These are phyloP conservation scores for Oriolus oriolus DNA, from an alignment of 2,113 vertebrate genomes.

Conservation along the genomic window DNA sequence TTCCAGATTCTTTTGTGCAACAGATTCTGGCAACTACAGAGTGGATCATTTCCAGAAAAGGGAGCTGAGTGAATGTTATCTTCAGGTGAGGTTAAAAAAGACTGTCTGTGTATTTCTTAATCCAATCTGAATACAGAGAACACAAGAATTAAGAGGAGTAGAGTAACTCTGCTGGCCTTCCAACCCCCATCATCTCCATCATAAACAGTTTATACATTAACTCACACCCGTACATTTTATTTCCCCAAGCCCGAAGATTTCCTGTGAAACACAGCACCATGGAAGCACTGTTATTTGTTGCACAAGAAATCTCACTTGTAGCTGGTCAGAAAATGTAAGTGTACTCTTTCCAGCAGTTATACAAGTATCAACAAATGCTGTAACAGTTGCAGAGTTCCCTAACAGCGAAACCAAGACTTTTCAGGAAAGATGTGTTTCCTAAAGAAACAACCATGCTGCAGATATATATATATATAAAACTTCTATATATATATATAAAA, in stretches of 20 bases:
- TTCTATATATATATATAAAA: neutral
- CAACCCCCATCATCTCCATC: neutral
- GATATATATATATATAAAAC: neutral
- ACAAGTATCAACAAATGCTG: neutral
- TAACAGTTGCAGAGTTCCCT: neutral
- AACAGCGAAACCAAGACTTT: neutral
- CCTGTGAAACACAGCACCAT: neutral
- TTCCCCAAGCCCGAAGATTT: neutral
- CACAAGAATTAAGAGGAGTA: neutral
- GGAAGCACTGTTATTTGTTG: neutral
- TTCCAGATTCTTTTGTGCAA: neutral
- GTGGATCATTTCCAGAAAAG: neutral
- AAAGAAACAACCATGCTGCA: too few relatives aligned
- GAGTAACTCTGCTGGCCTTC: neutral
- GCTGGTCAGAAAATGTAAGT: neutral
- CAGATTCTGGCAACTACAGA: neutral
- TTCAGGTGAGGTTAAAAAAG: neutral
- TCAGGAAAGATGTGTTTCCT: neutral
- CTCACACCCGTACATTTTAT: neutral
- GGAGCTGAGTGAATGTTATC: neutral
- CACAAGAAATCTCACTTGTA: neutral
- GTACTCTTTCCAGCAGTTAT: neutral
- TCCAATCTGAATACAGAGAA: neutral
- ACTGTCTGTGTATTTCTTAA: neutral
- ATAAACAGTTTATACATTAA: neutral